These are phyloP conservation scores for Enteromius argenteus DNA, from an alignment of 2,797 vertebrate genomes.

Conservation along the genomic window DNA sequence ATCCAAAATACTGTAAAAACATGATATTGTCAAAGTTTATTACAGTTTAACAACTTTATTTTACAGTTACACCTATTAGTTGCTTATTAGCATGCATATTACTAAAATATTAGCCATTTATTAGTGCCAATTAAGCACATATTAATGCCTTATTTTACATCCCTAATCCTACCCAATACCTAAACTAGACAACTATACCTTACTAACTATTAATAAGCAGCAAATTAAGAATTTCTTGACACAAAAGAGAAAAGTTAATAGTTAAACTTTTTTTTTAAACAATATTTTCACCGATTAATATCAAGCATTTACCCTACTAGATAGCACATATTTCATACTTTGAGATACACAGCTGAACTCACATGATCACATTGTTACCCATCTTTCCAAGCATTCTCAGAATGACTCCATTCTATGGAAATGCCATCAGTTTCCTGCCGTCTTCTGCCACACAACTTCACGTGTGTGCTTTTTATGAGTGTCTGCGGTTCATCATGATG, in stretches of 20 bases:
- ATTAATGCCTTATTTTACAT: no score
- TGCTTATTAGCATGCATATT: no score
- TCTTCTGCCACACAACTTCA: slow-evolving; percentile 32
- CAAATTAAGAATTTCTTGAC: no score
- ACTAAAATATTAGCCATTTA: no score
- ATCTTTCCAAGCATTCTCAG: slow-evolving; percentile 18
- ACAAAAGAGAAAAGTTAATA: no score
- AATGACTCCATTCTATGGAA: slow-evolving; percentile 3
- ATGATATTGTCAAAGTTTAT: background rate
- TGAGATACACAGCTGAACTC: slow-evolving; percentile 8
- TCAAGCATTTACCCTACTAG: background rate
- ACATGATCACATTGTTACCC: background rate
- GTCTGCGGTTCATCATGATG: slow-evolving; percentile 30
- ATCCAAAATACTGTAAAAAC: background rate
- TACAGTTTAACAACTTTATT: background rate
- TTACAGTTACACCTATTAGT: no score
- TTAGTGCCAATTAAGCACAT: no score
- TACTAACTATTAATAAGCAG: no score
- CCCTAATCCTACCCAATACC: no score
- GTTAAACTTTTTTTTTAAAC: background rate
- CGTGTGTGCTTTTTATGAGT: slow-evolving; percentile 3
- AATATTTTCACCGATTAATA: background rate
- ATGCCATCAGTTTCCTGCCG: background rate
- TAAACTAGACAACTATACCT: no score
- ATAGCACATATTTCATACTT: background rate